These are phyloP conservation scores for Holothuria leucospilota DNA, from an alignment of 53 echinoderm and acorn worm genomes.

Conservation along the genomic window DNA sequence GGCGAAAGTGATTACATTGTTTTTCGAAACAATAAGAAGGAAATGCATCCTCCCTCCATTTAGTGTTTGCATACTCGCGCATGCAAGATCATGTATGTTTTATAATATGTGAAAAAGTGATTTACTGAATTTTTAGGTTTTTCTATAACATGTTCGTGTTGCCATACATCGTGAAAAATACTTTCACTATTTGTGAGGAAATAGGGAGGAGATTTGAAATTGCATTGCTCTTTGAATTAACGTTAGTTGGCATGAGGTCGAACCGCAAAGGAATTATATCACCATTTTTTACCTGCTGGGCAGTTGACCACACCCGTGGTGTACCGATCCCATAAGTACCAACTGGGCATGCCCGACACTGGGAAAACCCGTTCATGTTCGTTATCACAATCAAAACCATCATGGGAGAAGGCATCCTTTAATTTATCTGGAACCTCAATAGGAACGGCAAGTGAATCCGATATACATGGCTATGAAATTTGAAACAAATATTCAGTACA, in stretches of 20 bases:
- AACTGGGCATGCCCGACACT: neutral
- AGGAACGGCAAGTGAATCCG: neutral
- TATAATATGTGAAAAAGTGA: too few relatives aligned
- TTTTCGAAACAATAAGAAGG: too few relatives aligned
- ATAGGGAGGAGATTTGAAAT: neutral
- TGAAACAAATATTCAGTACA: neutral
- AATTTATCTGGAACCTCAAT: neutral
- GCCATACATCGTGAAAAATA: neutral
- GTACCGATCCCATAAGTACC: slow-evolving; percentile 14
- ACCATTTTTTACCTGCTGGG: slow-evolving; percentile 1
- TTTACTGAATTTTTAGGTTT: too few relatives aligned
- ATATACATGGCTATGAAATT: slow-evolving; percentile 8
- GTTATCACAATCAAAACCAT: slow-evolving; percentile 15
- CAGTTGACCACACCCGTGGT: neutral
- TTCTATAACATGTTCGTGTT: neutral
- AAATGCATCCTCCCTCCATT: too few relatives aligned
- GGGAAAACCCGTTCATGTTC: neutral
- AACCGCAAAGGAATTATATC: too few relatives aligned
- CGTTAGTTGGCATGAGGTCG: neutral
- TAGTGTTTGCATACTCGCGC: too few relatives aligned
- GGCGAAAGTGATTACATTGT: too few relatives aligned
- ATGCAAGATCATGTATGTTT: too few relatives aligned
- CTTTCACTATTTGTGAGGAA: neutral
- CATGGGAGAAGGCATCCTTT: neutral
- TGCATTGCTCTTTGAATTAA: neutral